Base-by-base conservation (phyloP, 1,140 invertebrate genomes). In the Drosophila parvula region DNA sequence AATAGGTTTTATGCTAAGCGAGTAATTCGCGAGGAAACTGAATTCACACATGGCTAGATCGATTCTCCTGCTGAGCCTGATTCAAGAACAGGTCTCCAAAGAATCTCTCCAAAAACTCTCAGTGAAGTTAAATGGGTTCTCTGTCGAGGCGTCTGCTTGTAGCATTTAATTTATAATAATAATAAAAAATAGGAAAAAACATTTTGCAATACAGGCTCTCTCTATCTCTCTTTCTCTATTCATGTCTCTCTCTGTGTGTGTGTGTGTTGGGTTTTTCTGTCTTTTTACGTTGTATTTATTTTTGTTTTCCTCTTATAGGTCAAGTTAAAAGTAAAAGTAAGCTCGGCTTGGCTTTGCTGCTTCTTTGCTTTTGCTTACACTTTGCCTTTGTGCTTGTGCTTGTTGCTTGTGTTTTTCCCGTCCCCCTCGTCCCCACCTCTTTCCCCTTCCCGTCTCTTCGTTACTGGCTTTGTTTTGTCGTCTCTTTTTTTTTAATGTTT, bases 301-400 rank as follows among this genome's bases (percentile, higher is more conserved):
- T 59, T 74, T 71, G 69, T 63, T 70, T 81, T 63, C 47, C 58
- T 63, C 82, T 88, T 88, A 88, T 88, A 89, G 84, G 84, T 88
- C 84, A 88, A 88, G 84, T 88, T 88, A 88, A 88, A 88, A 88
- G 84, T 88, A 88, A 88, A 88, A 88, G 84, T 88, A 38, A 50
- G 67, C 51, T 68, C n/a, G 64, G 59, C 62, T 61, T 78, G 27
- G 48, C 65, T 70, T 62, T 51, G 62, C 63, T 38, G 30, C 55
- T 18, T 22, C 30, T 48, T 22, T 74, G 53, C 56, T 45, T 67
- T 57, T 69, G 63, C 28, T 53, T 55, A 38, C n/a, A 22, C 50
- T 38, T 47, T 74, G 34, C 14, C 22, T 47, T 73, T 47, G 16
- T 36, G 40, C 41, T 28, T 34, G 18, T 14, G 48, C 34, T 70